Percentiles rank a stretch among this genome's conserved stretches.
Evolutionary conservation across 2,797 vertebrate genomes (phyloP).

Genomic region (Erethizon dorsatum): DNA sequence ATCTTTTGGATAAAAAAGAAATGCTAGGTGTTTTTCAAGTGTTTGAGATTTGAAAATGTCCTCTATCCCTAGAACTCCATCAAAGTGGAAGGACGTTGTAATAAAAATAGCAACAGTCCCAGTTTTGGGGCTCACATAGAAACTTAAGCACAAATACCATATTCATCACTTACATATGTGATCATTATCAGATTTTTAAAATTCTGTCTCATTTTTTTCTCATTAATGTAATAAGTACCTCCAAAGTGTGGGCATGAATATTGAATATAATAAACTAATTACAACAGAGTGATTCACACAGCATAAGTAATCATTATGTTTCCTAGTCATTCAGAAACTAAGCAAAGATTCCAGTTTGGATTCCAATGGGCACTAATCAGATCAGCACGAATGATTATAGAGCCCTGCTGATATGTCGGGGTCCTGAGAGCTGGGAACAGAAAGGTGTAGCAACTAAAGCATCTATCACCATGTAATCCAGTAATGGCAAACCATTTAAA

Average conservation of each 20-base stretch:
- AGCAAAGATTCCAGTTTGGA: neutral
- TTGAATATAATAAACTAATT: slow-evolving; percentile 50
- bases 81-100: neutral
- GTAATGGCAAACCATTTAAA: neutral
- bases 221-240: neutral
- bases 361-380: neutral
- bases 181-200: slow-evolving; percentile 10
- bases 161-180: neutral
- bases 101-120: neutral
- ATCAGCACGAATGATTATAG: neutral
- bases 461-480: neutral
- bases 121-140: neutral
- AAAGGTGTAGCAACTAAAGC: neutral
- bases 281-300: neutral
- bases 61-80: neutral
- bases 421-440: neutral
- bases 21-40: neutral
- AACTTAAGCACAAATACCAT: neutral
- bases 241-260: neutral
- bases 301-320: neutral
- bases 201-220: neutral
- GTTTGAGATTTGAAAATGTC: neutral
- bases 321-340: neutral
- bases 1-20: neutral
- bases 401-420: neutral